Conservation (phyloP, 1,140 invertebrate genomes). For the Probaryconus sp. region DNA sequence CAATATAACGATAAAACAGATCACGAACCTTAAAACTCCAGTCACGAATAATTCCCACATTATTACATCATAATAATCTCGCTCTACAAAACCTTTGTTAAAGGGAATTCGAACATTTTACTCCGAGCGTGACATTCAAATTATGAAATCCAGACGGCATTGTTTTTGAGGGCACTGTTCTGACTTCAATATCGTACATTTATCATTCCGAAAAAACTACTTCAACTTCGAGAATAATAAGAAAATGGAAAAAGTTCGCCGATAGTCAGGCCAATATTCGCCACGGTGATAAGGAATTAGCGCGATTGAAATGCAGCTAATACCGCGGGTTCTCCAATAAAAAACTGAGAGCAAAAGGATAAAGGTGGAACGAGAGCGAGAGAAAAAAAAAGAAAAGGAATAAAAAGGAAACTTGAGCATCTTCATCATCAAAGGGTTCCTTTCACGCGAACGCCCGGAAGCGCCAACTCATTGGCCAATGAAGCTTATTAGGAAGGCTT, state of each 20-base stretch:
- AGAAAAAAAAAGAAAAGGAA: constrained; percentile 15
- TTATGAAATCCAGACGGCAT: constrained; percentile 13
- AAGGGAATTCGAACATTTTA: neutral
- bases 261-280: constrained; percentile 21
- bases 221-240: constrained; percentile 23
- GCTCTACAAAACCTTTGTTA: too few relatives aligned
- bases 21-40: too few relatives aligned
- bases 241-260: constrained; percentile 24
- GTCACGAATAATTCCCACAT: too few relatives aligned
- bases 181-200: constrained; percentile 14
- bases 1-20: too few relatives aligned
- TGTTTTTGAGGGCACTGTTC: neutral
- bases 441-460: neutral
- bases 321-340: neutral
- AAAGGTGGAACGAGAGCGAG: too few relatives aligned
- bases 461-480: constrained; percentile 7
- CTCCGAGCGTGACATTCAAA: neutral
- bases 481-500: constrained; percentile 26
- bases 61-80: too few relatives aligned
- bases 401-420: too few relatives aligned
- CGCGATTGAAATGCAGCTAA: constrained; percentile 28
- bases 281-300: constrained; percentile 14
- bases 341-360: too few relatives aligned
- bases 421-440: constrained; percentile 13
- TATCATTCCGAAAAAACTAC: constrained; percentile 19